Evolutionary conservation across 2,113 vertebrate genomes (phyloP).

Genomic region (Columba livia): DNA sequence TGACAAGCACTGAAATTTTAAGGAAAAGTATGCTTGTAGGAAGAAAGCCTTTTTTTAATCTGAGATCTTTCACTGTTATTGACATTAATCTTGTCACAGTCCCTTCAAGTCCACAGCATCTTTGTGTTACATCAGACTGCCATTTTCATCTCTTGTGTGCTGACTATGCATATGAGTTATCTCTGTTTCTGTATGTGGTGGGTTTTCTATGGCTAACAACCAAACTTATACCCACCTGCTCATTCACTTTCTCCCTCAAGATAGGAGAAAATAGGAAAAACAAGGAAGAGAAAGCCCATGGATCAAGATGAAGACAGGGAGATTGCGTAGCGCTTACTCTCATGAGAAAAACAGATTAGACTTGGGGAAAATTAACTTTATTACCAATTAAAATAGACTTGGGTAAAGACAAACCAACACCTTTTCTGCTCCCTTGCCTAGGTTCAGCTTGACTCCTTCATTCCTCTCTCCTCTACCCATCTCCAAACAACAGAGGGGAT

Average conservation of each 20-base stretch:
- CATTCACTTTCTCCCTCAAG: not conserved
- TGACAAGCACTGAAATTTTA: not conserved
- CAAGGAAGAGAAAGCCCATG: not conserved
- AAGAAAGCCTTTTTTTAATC: not conserved
- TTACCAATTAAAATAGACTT: not conserved
- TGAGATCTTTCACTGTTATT: not conserved
- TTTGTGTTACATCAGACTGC: not conserved
- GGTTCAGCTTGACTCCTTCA: not conserved
- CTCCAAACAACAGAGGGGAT: accelerated
- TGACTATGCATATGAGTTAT: not conserved
- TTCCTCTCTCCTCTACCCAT: not conserved
- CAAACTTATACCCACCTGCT: not conserved
- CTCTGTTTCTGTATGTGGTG: not conserved
- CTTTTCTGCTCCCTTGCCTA: not conserved
- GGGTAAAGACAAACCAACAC: not conserved
- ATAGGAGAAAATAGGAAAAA: not conserved
- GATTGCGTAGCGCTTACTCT: not conserved
- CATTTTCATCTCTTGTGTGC: not conserved
- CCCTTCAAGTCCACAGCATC: not conserved
- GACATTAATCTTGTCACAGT: not conserved
- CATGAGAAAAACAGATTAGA: not conserved
- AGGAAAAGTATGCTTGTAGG: not conserved
- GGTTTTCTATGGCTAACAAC: not conserved
- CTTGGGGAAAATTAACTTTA: not conserved
- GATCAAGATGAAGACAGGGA: not conserved